Evolutionary conservation across 2,797 vertebrate genomes (phyloP).

Genomic region (Lophius americanus): DNA sequence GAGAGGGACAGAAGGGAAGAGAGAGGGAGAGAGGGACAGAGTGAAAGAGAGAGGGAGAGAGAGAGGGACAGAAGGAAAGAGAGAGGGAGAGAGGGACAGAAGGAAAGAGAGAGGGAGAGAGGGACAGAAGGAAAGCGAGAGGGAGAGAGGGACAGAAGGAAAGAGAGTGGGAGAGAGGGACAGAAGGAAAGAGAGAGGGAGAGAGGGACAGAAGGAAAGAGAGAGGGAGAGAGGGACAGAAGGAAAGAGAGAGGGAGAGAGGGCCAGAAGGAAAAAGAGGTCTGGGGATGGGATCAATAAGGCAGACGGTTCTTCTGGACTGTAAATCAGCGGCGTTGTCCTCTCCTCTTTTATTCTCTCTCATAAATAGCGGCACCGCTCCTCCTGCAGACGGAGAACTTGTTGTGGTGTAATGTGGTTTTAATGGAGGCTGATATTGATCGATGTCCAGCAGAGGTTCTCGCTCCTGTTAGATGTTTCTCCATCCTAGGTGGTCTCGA

Average conservation of each 20-base stretch:
- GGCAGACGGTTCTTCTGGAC: slow-evolving; percentile 26
- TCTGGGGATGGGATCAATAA: slow-evolving; percentile 48
- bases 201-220: too few species aligned
- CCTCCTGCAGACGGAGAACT: slow-evolving; percentile 27
- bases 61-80: too few species aligned
- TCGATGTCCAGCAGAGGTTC: slow-evolving; percentile 27
- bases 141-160: too few species aligned
- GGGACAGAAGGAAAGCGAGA: too few species aligned
- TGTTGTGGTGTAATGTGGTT: slow-evolving; percentile 8
- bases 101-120: slow-evolving; percentile 8
- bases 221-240: too few species aligned
- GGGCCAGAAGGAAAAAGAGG: slow-evolving; percentile 9
- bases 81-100: too few species aligned
- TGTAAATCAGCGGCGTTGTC: slow-evolving; percentile 47
- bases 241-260: too few species aligned
- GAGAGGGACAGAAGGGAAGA: too few species aligned
- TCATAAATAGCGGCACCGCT: slow-evolving; percentile 59
- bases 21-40: too few species aligned
- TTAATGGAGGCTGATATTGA: slow-evolving; percentile 39
- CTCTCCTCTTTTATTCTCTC: slow-evolving; percentile 42
- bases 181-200: too few species aligned
- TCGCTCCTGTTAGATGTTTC: slow-evolving; percentile 9
- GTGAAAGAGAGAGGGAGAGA: too few species aligned
- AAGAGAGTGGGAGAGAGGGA: too few species aligned
- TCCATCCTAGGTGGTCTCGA: neutral